Percentiles rank a stretch among this genome's conserved stretches.
Conservation (phyloP, 2,797 vertebrate genomes). For the Pantherophis alleghaniensis region DNA sequence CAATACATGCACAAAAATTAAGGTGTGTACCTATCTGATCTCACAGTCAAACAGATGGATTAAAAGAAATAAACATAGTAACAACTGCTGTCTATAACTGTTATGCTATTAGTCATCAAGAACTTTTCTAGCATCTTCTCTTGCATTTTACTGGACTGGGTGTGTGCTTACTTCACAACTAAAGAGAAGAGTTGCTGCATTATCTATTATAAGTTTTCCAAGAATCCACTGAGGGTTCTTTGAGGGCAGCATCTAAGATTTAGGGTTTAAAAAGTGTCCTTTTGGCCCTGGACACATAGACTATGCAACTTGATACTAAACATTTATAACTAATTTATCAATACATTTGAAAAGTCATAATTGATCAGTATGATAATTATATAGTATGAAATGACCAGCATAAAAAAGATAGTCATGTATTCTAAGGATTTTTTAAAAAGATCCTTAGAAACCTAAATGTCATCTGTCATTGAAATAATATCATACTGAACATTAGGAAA, state of each 20-base stretch:
- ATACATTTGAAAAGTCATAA: background rate
- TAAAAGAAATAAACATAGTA: too few species aligned
- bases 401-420: background rate
- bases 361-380: background rate
- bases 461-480: background rate
- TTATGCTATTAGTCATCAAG: too few species aligned
- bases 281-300: background rate
- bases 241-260: background rate
- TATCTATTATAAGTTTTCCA: too few species aligned
- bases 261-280: background rate
- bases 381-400: background rate
- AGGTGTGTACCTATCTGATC: too few species aligned
- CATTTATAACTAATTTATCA: background rate
- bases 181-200: too few species aligned
- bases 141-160: too few species aligned
- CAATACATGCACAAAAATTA: too few species aligned
- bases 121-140: too few species aligned
- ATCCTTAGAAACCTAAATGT: background rate
- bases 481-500: background rate
- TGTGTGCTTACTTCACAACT: too few species aligned
- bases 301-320: background rate
- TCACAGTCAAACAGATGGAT: too few species aligned
- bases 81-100: too few species aligned
- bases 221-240: too few species aligned
- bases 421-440: background rate